These are phyloP conservation scores for Cotesia congregata DNA, from an alignment of 2,888 invertebrate genomes.

Conservation along the genomic window DNA sequence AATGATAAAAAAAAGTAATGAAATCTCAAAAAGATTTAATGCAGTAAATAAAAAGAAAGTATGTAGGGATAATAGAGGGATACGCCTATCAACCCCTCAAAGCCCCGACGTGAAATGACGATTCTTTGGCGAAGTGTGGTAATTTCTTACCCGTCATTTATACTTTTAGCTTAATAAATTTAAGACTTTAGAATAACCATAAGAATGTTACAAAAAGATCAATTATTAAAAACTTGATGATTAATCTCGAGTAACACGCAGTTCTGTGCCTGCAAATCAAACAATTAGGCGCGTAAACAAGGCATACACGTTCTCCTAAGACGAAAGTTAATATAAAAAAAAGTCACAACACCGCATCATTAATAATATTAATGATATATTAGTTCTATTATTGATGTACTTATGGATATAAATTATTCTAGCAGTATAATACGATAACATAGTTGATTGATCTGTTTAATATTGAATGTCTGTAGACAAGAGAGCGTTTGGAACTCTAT, in stretches of 20 bases:
- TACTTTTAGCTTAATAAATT: constrained; percentile 67
- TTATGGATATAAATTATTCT: constrained; percentile 69
- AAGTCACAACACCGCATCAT: constrained; percentile 58
- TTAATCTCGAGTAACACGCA: constrained; percentile 27
- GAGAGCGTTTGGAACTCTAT: constrained; percentile 71
- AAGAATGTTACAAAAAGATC: constrained; percentile 40
- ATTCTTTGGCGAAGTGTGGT: constrained; percentile 66
- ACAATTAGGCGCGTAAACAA: constrained; percentile 37
- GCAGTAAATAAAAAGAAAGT: constrained; percentile 37
- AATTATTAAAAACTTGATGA: constrained; percentile 39
- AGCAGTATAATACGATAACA: constrained; percentile 68
- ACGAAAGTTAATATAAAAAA: constrained; percentile 39
- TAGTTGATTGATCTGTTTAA: constrained; percentile 71
- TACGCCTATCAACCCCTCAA: constrained; percentile 45
- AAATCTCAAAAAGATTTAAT: constrained; percentile 31
- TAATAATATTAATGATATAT: constrained; percentile 66
- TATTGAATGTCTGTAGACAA: constrained; percentile 70
- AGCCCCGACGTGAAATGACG: constrained; percentile 62
- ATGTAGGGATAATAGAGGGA: constrained; percentile 37
- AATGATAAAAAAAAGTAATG: constrained; percentile 40
- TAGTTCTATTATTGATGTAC: constrained; percentile 70
- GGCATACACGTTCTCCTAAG: constrained; percentile 40
- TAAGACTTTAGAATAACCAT: constrained; percentile 56
- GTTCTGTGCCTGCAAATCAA: constrained; percentile 36
- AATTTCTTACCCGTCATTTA: constrained; percentile 70